Evolutionary conservation across 2,888 invertebrate genomes (phyloP).

Genomic region (Zelleria hepariella): DNA sequence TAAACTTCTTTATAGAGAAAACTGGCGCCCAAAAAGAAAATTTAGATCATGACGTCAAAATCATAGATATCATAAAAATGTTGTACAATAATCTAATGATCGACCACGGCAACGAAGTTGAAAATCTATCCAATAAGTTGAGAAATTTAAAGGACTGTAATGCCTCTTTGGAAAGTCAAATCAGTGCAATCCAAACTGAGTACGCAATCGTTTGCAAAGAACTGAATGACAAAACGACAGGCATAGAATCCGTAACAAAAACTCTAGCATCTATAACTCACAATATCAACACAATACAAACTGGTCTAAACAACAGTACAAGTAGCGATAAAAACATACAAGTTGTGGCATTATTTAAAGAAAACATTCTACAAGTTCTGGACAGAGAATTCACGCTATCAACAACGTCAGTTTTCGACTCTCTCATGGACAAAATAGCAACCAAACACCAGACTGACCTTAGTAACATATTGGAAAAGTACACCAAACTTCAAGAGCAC

Average conservation of each 20-base stretch:
- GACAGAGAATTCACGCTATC: conserved; percentile 38
- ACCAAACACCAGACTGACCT: conserved; percentile 31
- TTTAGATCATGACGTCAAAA: conserved; percentile 31
- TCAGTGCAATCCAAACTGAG: conserved; percentile 23
- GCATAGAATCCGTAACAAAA: conserved; percentile 23
- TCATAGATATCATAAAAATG: conserved; percentile 52
- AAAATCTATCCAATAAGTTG: conserved; percentile 49
- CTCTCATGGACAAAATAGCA: conserved; percentile 26
- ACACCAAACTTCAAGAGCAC: conserved; percentile 27
- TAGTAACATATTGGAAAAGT: conserved; percentile 23
- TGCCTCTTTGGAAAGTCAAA: conserved; percentile 26
- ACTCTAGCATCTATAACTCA: conserved; percentile 28
- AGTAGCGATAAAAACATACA: conserved; percentile 19
- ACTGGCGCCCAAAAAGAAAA: conserved; percentile 32
- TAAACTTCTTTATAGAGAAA: conserved; percentile 42
- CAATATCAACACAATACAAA: conserved; percentile 25
- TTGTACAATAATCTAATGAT: conserved; percentile 37
- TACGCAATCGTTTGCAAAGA: conserved; percentile 27
- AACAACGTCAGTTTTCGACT: conserved; percentile 32
- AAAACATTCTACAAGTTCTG: conserved; percentile 33
- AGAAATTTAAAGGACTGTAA: conserved; percentile 40
- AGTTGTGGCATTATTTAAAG: conserved; percentile 30
- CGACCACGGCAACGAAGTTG: conserved; percentile 45
- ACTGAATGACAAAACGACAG: conserved; percentile 30
- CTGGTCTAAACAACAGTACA: conserved; percentile 16